Base-by-base conservation (phyloP, 2,113 vertebrate genomes). In the Dipodomys ordii region DNA sequence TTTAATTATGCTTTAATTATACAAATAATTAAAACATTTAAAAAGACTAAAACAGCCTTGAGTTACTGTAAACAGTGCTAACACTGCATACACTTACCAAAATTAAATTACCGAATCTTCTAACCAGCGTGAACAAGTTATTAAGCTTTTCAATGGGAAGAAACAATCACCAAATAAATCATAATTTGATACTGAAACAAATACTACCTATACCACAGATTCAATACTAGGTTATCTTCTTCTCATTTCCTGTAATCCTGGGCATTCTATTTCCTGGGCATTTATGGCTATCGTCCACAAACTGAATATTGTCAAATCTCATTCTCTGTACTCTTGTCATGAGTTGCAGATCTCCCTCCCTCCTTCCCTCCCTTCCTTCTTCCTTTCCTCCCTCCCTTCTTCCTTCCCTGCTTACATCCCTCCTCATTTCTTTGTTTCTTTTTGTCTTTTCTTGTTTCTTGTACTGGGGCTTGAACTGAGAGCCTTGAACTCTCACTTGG, bases 1-100 rank as follows among this genome's bases (percentile, higher is more conserved):
- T 93, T 93, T 83, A 67, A 67, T 93, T 83, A 93, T 44, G 18
- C 83, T 93, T 93, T 83, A 72, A 71, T 93, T 87, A 92, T 44
- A 73, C 15, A 95, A 83, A 87, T 92, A 89, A 95, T 81, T 87
- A 81, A 91, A 92, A 90, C 76, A 76, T 83, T 84, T 73, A 4
- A 96, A 87, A 90, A 84, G 53, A 90, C 90, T 89, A 87, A 79
- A 88, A 87, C 87, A 80, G 46, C 89, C 46, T 69, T 82, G 77
- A 78, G 57, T 92, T 87, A 68, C 44, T 89, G 3, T 93, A 90
- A 89, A 81, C 49, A 92, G 62, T 80, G 60, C 67, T 76, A 90
- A 80, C 20, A 83, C 6, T 92, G 67, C 30, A 88, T 27, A 69
- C 0, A 39, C 3, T 35, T 92, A 85, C 60, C 92, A 80, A 95